phyloP scores from a whole-genome alignment of 2,797 vertebrate species.

The Naso thynnoides region DNA sequence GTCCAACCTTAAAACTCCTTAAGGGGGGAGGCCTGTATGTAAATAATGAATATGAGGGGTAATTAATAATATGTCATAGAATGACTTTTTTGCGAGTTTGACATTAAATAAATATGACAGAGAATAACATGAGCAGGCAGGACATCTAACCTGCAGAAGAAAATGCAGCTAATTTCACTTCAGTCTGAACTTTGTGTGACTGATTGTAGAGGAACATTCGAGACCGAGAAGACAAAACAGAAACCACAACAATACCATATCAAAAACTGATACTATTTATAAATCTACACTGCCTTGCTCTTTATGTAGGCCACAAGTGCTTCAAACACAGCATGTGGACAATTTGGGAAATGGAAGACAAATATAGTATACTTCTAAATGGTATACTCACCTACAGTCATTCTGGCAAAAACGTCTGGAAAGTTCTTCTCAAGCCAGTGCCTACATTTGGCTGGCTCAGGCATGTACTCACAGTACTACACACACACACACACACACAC shows the following conservation, averaged over 20 bases:
- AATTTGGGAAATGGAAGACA: background rate
- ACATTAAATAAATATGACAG: background rate
- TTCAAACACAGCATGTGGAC: background rate
- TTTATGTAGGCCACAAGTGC: too few species aligned
- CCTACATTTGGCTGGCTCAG: slow-evolving; percentile 97
- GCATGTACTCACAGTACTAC: slow-evolving; percentile 99
- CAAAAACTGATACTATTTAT: background rate
- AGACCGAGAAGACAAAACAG: background rate
- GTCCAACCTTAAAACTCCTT: too few species aligned
- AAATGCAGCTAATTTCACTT: background rate
- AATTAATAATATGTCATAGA: too few species aligned
- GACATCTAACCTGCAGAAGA: background rate
- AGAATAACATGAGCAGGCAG: background rate
- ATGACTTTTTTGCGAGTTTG: too few species aligned
- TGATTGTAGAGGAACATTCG: background rate
- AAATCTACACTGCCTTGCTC: background rate
- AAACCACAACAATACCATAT: background rate
- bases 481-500: slow-evolving; percentile 46
- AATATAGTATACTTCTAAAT: too few species aligned
- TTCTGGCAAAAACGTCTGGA: slow-evolving; percentile 95
- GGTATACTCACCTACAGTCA: slow-evolving; percentile 96
- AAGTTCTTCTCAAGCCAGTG: slow-evolving; percentile 99
- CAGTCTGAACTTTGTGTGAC: background rate
- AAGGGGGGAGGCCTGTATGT: too few species aligned
- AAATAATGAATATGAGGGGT: too few species aligned